A percentile compares a stretch with the other conserved stretches of the same genome.
phyloP scores from a whole-genome alignment of 2,113 vertebrate genomes.

The Blennius ocellaris region DNA sequence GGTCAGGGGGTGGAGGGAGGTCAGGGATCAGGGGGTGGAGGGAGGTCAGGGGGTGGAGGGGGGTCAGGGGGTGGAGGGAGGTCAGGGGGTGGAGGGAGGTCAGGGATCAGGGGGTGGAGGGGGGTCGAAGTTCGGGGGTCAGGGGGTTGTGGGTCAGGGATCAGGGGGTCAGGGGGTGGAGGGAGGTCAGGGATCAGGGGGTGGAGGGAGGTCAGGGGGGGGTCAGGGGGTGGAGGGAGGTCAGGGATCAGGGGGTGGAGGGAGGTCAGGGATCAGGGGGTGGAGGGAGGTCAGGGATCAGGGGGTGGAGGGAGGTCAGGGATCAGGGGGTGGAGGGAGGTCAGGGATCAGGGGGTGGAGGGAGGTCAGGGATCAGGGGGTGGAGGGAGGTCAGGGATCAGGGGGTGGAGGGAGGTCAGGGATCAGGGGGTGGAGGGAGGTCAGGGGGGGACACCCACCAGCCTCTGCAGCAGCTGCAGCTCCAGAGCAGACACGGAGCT shows the following conservation, averaged over 20 bases:
- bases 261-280: too few species aligned
- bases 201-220: too few species aligned
- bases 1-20: too few species aligned
- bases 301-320: neutral
- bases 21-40: neutral
- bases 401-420: neutral
- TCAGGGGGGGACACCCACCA: constrained; percentile 89
- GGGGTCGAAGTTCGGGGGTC: too few species aligned
- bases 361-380: too few species aligned
- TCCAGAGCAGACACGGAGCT: constrained; percentile 94
- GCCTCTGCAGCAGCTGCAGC: constrained; percentile 92
- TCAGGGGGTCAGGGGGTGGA: too few species aligned
- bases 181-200: too few species aligned
- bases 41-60: too few species aligned
- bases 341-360: neutral
- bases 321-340: neutral
- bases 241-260: neutral
- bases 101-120: neutral
- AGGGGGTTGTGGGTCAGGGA: neutral
- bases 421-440: neutral
- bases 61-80: neutral
- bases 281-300: too few species aligned
- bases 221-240: neutral
- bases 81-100: too few species aligned
- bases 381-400: too few species aligned